A percentile compares a stretch with the other conserved stretches of the same genome.
These are phyloP conservation scores for Pygoscelis adeliae DNA, from an alignment of 2,113 vertebrate species.

Conservation along the genomic window DNA sequence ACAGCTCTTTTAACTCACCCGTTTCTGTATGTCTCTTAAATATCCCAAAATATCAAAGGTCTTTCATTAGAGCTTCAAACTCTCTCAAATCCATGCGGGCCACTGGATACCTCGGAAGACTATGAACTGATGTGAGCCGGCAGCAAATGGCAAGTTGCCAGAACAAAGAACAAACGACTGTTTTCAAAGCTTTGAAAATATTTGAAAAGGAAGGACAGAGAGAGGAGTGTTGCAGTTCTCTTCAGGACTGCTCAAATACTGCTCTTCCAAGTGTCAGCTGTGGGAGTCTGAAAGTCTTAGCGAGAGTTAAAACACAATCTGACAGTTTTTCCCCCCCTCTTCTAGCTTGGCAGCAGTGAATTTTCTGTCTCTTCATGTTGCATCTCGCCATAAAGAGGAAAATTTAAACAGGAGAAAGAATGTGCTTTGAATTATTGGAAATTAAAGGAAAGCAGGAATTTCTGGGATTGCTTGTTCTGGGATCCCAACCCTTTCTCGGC, in stretches of 20 bases:
- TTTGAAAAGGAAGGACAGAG: constrained; percentile 56
- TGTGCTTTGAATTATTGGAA: constrained; percentile 45
- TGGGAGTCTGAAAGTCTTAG: constrained; percentile 20
- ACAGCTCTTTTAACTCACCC: constrained; percentile 54
- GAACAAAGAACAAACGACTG: constrained; percentile 2
- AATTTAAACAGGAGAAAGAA: constrained; percentile 23
- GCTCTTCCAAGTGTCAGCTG: constrained; percentile 32
- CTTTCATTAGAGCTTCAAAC: constrained; percentile 44
- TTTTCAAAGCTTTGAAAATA: constrained; percentile 71
- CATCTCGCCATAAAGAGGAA: constrained; percentile 21
- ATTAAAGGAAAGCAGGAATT: background rate
- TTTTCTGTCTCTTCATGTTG: constrained; percentile 53
- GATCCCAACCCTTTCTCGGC: background rate
- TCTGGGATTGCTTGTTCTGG: background rate
- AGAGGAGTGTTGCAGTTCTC: constrained; percentile 45
- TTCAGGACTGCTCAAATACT: constrained; percentile 33
- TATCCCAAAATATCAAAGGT: constrained; percentile 42
- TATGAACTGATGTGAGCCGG: constrained; percentile 26
- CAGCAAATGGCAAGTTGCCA: constrained; percentile 45
- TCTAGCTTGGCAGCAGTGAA: constrained; percentile 1
- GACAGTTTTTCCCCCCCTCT: background rate
- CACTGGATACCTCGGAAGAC: constrained; percentile 27
- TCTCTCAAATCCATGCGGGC: constrained; percentile 1
- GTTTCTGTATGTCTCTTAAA: background rate
- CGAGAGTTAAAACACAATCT: constrained; percentile 41